Base-by-base conservation (phyloP, 1,140 invertebrate species). In the Brachionus paranguensis region DNA sequence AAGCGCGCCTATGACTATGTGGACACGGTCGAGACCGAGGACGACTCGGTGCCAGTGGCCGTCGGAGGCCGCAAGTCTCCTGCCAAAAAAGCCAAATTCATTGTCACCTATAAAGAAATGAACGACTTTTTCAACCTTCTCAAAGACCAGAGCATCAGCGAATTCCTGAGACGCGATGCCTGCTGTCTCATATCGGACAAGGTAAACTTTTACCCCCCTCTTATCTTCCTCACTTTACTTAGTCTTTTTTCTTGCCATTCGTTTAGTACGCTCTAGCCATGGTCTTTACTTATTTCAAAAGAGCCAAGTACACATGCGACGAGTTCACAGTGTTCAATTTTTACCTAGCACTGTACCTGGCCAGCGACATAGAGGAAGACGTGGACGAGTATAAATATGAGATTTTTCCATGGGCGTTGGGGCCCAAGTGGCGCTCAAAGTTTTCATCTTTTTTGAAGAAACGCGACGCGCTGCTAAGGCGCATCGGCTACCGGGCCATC, bases 291-390 rank as follows among this genome's bases (percentile, higher is more conserved):
- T 92, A 92, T 86, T 92, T 92, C 86, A 88, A 91, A 83, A 88
- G 33, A 47, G 91, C 91, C 43, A 86, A 87, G 1, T 88, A 91
- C 50, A 86, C 86, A 70, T 86, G 88, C 3, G 86, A 88, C 84
- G 89, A 92, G 85, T 92, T 90, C 72, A 91, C 88, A 60, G 86
- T 87, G 72, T 87, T 88, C n/a, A 91, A 92, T 86, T 92, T 92
- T 86, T 91, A 91, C 85, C 88, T 90, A 24, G 91, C 90, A 37
- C 86, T 92, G 70, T 91, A 91, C 86, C 86, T 92, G 37, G 92
- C 91, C 20, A 91, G 91, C 87, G 91, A 92, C 84, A 91, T 92
- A 88, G 91, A 92, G 86, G 92, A 92, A 86, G 92, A 92, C 86
- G 90, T 92, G 50, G 90, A 91, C 84, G 89, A 91, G 53, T 85